phyloP scores from a whole-genome alignment of 2,113 vertebrate species.

The Tympanuchus pallidicinctus region DNA sequence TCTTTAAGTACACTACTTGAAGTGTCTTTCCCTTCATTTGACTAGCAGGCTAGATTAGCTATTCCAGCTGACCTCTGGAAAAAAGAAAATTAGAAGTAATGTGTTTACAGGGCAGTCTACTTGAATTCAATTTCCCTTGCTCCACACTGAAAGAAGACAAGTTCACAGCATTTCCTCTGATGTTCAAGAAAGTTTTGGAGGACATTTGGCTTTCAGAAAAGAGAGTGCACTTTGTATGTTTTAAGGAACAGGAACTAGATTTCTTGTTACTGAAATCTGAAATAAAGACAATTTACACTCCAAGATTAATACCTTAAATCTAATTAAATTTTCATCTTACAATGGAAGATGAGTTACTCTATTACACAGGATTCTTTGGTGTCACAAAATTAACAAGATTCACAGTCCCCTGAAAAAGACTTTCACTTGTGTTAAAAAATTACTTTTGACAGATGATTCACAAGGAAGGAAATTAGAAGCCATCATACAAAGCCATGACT shows the following conservation, averaged over 20 bases:
- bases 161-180: neutral
- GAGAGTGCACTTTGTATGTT: neutral
- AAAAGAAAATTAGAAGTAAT: conserved; percentile 41
- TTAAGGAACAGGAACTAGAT: neutral
- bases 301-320: conserved; percentile 45
- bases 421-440: conserved; percentile 37
- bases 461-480: conserved; percentile 37
- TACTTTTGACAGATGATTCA: conserved; percentile 31
- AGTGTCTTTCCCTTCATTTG: neutral
- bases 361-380: conserved; percentile 41
- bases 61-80: neutral
- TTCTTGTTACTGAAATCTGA: conserved; percentile 48
- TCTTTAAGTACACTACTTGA: neutral
- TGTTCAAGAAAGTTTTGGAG: neutral
- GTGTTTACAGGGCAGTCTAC: neutral
- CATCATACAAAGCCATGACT: neutral
- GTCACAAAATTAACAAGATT: conserved; percentile 31
- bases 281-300: conserved; percentile 50
- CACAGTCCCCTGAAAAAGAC: conserved; percentile 6
- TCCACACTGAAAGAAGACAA: neutral
- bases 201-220: neutral
- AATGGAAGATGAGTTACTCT: conserved; percentile 10
- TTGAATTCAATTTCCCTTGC: neutral
- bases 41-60: neutral
- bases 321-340: conserved; percentile 55